phyloP scores from a whole-genome alignment of 2,797 vertebrate genomes.

The Masticophis lateralis region DNA sequence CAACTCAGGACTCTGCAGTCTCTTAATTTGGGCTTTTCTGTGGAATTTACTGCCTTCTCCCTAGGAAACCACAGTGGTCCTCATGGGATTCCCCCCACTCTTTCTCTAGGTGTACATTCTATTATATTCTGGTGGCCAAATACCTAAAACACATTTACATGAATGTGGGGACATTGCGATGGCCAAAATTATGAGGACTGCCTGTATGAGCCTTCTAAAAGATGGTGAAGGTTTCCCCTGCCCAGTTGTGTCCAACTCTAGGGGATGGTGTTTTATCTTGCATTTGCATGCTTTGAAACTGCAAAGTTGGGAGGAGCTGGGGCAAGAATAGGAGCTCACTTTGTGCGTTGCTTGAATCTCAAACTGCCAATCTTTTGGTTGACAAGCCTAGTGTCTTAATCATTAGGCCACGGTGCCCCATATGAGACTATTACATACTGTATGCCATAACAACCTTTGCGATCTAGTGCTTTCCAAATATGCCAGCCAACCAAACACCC shows the following conservation, averaged over 20 bases:
- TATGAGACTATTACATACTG: neutral
- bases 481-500: neutral
- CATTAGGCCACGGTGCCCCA: neutral
- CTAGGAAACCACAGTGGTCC: neutral
- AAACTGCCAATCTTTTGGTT: neutral
- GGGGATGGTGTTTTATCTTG: neutral
- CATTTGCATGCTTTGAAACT: neutral
- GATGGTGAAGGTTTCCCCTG: neutral
- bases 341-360: neutral
- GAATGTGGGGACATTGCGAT: neutral
- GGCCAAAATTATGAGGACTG: neutral
- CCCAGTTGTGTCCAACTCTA: neutral
- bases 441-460: neutral
- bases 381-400: neutral
- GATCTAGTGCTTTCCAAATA: neutral
- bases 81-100: neutral
- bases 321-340: neutral
- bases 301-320: neutral
- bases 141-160: neutral
- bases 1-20: neutral
- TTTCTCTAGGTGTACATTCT: neutral
- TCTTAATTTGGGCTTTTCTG: neutral
- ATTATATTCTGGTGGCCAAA: neutral
- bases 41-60: neutral
- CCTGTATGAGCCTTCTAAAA: neutral